phyloP scores from a whole-genome alignment of 2,888 invertebrate species.

The Belgica antarctica region DNA sequence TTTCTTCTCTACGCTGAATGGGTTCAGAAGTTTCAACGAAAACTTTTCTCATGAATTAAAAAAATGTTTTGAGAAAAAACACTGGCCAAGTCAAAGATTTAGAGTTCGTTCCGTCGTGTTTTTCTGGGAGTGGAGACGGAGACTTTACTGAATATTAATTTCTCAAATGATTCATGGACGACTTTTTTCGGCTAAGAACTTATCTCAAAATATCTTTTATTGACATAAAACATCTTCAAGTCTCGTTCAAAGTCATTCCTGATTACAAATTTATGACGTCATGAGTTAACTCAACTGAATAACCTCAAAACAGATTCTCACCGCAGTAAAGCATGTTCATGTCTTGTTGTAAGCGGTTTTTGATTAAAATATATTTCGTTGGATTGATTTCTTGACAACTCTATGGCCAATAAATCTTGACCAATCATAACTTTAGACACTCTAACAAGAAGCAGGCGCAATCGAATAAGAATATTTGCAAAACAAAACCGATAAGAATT shows the following conservation, averaged over 20 bases:
- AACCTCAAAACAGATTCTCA: too few relatives aligned
- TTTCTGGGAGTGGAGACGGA: not conserved
- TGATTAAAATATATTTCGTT: too few relatives aligned
- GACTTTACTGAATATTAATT: not conserved
- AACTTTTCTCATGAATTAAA: not conserved
- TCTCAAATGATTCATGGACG: not conserved
- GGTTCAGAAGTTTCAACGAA: not conserved
- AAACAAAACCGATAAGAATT: slow-evolving; percentile 1
- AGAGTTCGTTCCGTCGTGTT: not conserved
- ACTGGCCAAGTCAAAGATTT: not conserved
- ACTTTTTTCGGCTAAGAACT: not conserved
- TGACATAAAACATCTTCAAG: too few relatives aligned
- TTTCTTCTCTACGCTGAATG: not conserved
- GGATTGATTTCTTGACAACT: too few relatives aligned
- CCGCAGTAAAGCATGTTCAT: too few relatives aligned
- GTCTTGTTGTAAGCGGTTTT: too few relatives aligned
- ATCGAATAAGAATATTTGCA: not conserved
- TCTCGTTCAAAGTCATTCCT: too few relatives aligned
- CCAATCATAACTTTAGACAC: too few relatives aligned
- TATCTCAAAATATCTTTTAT: too few relatives aligned
- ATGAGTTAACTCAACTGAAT: not conserved
- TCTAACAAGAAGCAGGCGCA: too few relatives aligned
- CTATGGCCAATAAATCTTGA: too few relatives aligned
- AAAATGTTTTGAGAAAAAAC: not conserved
- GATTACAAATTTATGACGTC: not conserved